Evolutionary conservation across 2,113 vertebrate genomes (phyloP), one percentile per base, ranked within the genome.

Genomic region (Dendrocopos noguchii): DNA sequence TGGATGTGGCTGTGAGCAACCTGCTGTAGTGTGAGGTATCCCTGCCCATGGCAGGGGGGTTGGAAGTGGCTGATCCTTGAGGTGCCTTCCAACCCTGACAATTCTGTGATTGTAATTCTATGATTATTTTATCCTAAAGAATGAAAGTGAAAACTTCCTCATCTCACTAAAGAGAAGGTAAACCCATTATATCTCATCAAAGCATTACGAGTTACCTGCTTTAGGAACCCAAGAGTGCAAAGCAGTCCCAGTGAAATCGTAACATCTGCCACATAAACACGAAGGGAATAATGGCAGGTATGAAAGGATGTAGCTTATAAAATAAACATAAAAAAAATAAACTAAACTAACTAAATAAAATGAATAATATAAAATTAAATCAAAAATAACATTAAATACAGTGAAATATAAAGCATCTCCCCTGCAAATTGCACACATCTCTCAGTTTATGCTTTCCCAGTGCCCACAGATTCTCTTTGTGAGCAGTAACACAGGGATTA

Each of bases 401-500:
- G 65, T 29, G 76, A 61, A 81, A 80, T 44, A 72, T 24, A 22
- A 86, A 80, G 42, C 39, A 80, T 85, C 55, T 70, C 66, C 14
- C 46, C 22, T 55, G 55, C 55, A 91, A 91, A 84, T 81, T 53
- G 55, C 47, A 55, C 67, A 79, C 50, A 85, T 68, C 27, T 71
- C 73, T 14, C 0, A 0, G 68, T 50, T 63, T 59, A 50, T 73
- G 61, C n/a, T 66, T 78, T 81, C 56, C 74, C 68, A 78, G 10
- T 63, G 44, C 78, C 44, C 57, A 44, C 11, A 50, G 57, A 66
- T 80, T 94, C 84, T 72, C 80, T 90, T 76, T 92, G 83, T 78
- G 55, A 87, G 52, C 46, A 56, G 47, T 56, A 80, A 90, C 85
- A 90, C 47, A 90, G 60, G 74, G 80, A 94, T 95, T 93, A 95